Evolutionary conservation across 2,888 invertebrate species (phyloP), one percentile per base, ranked within the genome.

Genomic region (Anorthoa munda): DNA sequence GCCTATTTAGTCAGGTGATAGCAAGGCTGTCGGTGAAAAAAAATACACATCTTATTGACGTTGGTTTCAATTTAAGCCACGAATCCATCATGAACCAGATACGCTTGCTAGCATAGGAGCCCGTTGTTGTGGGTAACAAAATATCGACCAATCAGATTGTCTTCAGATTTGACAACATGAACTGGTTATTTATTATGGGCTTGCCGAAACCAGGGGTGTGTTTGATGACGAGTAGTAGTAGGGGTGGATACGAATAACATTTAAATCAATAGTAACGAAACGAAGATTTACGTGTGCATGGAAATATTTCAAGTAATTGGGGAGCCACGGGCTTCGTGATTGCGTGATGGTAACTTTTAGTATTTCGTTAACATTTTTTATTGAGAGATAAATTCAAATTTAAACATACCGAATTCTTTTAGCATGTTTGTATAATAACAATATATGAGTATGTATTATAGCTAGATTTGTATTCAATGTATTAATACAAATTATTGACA

Each of bases 201-300:
- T 9, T 51, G 46, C 26, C 21, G 12, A 53, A 46, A 45, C 21
- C 13, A 45, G 46, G 77, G 77, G 48, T 55, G 55, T 11, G 0
- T 15, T 23, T 67, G 26, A 55, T 23, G 15, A 17, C 7, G 46
- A 23, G 11, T n/a, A 31, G 21, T 11, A 17, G 46, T 46, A 15
- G 45, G 48, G 18, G 39, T 59, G 39, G 18, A 48, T 50, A 79
- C 23, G 12, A 73, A 26, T 26, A 50, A 31, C 23, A 23, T 31
- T 81, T 61, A 11, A 80, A 50, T 75, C 61, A 74, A 80, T 80
- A 80, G 0, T 4, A 46, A 58, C 26, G 31, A 26, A 23, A 1
- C n/a, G 7, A 72, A 31, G n/a, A 48, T 39, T 15, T 23, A 21
- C 23, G 51, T 48, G 26, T 26, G 26, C 23, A 60, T 21, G 13